Evolutionary conservation across 1,140 invertebrate species (phyloP).

Genomic region (Hyles euphorbiae): DNA sequence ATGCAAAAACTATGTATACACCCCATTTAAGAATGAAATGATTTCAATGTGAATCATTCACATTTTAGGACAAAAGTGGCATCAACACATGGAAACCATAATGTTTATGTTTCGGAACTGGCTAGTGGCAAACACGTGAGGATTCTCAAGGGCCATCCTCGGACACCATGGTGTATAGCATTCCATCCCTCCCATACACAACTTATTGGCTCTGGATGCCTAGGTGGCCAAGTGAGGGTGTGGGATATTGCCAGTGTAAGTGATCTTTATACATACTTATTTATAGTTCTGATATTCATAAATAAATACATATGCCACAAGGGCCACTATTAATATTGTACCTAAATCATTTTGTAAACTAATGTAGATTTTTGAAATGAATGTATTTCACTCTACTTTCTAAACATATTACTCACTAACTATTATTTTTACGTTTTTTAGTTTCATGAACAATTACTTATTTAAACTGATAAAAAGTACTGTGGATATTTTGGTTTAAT

Average conservation of each 20-base stretch:
- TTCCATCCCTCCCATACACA: constrained; percentile 92
- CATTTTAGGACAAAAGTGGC: constrained; percentile 84
- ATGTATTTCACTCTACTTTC: too few species aligned
- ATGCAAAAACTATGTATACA: too few species aligned
- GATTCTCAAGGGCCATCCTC: constrained; percentile 87
- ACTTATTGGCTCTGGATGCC: constrained; percentile 91
- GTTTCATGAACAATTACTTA: too few species aligned
- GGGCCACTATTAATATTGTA: too few species aligned
- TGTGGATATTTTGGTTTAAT: too few species aligned
- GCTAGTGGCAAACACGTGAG: constrained; percentile 87
- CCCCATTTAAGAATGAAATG: neutral
- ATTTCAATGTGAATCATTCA: neutral
- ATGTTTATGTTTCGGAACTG: constrained; percentile 91
- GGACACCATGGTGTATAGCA: constrained; percentile 94
- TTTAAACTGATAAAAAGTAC: too few species aligned
- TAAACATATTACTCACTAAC: too few species aligned
- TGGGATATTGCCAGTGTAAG: constrained; percentile 91
- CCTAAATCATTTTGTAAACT: too few species aligned
- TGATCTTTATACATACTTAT: constrained; percentile 20
- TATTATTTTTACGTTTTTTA: too few species aligned
- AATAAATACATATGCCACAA: neutral
- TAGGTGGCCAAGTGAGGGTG: constrained; percentile 92
- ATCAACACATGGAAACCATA: constrained; percentile 94
- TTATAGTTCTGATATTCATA: neutral
- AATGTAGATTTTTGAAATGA: too few species aligned